Evolutionary conservation across 2,113 vertebrate genomes (phyloP).

Genomic region (Hyaena hyaena): DNA sequence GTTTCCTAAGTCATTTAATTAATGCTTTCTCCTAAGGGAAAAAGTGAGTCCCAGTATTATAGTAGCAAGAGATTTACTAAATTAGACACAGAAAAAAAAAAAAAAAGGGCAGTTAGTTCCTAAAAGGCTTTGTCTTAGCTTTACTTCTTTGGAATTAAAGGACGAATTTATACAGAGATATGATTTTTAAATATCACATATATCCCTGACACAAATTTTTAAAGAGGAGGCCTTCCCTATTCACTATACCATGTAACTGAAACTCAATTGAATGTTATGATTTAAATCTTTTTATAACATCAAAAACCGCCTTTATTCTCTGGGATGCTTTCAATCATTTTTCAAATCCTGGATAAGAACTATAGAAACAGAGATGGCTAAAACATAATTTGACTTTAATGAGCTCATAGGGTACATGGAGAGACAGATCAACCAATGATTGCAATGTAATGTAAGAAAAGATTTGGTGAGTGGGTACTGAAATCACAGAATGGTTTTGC

Average conservation of each 20-base stretch:
- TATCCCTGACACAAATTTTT: not conserved
- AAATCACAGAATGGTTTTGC: not conserved
- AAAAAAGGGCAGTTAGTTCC: conserved; percentile 6
- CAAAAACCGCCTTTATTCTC: not conserved
- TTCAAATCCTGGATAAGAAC: not conserved
- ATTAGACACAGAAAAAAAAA: conserved; percentile 26
- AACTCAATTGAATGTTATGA: not conserved
- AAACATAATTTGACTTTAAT: not conserved
- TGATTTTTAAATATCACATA: not conserved
- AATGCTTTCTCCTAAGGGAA: conserved; percentile 71
- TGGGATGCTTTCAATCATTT: not conserved
- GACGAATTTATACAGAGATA: not conserved
- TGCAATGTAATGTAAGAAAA: not conserved
- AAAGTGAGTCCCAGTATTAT: conserved; percentile 61
- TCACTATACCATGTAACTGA: not conserved
- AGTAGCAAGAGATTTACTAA: conserved; percentile 64
- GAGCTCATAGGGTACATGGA: not conserved
- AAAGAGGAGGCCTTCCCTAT: not conserved
- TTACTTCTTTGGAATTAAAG: conserved; percentile 51
- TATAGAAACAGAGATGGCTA: not conserved
- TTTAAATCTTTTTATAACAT: not conserved
- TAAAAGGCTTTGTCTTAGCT: conserved; percentile 27
- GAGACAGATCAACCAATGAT: not conserved
- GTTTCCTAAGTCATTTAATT: conserved; percentile 78
- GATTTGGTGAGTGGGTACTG: not conserved